Percentiles rank a stretch among this genome's conserved stretches.
Conservation (phyloP, 2,888 invertebrate genomes). For the Sarcophaga rosellei region DNA sequence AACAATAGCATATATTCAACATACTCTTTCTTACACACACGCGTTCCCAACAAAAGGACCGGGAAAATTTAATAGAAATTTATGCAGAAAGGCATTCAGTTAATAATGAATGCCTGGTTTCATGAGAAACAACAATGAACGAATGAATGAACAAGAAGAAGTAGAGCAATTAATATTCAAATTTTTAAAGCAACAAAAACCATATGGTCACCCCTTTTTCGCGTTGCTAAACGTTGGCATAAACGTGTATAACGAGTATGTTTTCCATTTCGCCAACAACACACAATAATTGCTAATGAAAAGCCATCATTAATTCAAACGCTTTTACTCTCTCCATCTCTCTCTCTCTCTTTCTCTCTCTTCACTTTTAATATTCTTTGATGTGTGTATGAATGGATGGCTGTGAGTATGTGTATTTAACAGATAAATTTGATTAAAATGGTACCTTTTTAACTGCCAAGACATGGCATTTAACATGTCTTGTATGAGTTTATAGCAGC, state of each 20-base stretch:
- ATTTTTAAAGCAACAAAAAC: neutral
- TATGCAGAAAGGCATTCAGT: neutral
- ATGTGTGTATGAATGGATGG: neutral
- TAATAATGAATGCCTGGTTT: neutral
- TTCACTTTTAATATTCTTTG: too few species aligned
- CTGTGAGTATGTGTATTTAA: neutral
- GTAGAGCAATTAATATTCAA: neutral
- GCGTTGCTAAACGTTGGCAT: neutral
- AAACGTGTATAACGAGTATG: neutral
- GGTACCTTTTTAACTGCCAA: neutral
- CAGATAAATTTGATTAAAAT: neutral
- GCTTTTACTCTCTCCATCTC: too few species aligned
- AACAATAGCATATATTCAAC: neutral
- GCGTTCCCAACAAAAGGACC: neutral
- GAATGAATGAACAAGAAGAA: neutral
- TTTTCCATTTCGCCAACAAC: neutral
- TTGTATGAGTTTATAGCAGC: neutral
- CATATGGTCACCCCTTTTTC: constrained; percentile 10
- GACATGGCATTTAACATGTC: neutral
- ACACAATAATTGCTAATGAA: constrained; percentile 23
- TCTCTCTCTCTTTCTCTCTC: too few species aligned
- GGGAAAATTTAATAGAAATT: neutral
- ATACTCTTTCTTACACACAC: neutral
- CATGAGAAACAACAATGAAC: neutral
- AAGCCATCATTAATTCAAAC: neutral